phyloP scores from a whole-genome alignment of 92 coral and sea anemone genomes.

The Siderastrea radians region DNA sequence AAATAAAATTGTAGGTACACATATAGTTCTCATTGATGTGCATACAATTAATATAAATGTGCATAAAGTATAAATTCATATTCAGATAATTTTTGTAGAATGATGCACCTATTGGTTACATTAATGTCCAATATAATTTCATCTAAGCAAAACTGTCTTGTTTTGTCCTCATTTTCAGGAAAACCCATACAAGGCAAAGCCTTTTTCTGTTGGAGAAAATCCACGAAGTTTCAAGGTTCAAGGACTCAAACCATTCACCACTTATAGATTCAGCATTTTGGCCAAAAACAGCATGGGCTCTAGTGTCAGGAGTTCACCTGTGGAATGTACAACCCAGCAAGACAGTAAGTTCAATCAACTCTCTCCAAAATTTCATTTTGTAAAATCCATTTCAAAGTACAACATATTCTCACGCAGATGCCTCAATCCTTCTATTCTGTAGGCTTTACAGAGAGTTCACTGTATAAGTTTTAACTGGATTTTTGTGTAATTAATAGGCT shows the following conservation, averaged over 20 bases:
- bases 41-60: too few species aligned
- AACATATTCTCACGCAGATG: too few species aligned
- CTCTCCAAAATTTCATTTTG: background rate
- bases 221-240: conserved; percentile 6
- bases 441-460: too few species aligned
- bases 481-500: too few species aligned
- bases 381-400: background rate
- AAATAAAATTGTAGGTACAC: too few species aligned
- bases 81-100: too few species aligned
- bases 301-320: conserved; percentile 31
- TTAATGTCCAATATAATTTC: background rate
- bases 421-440: too few species aligned
- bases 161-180: conserved; percentile 2
- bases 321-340: conserved; percentile 41
- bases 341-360: conserved; percentile 49
- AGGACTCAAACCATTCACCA: conserved; percentile 60
- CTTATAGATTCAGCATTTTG: conserved; percentile 57
- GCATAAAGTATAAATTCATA: too few species aligned
- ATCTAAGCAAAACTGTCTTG: background rate
- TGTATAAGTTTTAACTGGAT: too few species aligned
- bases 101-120: too few species aligned
- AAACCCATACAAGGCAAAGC: background rate
- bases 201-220: background rate
- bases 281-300: conserved; percentile 55
- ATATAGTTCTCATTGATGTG: too few species aligned